Percentiles rank a stretch among this genome's conserved stretches.
These are phyloP conservation scores for Alcis repandata DNA, from an alignment of 2,888 invertebrate species.

Conservation along the genomic window DNA sequence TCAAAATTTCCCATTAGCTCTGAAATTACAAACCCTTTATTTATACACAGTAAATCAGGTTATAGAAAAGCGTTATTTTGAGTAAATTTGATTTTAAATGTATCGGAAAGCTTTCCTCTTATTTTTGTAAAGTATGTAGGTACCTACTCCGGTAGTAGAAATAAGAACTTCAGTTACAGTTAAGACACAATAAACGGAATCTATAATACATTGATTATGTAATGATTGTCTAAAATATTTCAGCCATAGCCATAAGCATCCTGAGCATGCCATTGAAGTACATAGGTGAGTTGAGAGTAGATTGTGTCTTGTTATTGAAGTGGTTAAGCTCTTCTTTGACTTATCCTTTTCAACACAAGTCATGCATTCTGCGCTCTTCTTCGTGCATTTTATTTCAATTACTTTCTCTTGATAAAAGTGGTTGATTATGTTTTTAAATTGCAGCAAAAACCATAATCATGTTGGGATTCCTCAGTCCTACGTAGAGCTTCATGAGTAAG, in stretches of 20 bases:
- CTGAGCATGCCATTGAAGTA: conserved; percentile 46
- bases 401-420: neutral
- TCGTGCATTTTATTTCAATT: neutral
- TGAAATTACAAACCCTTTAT: too few species aligned
- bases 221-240: conserved; percentile 38
- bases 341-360: neutral
- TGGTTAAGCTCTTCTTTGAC: too few species aligned
- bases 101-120: too few species aligned
- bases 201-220: neutral
- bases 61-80: too few species aligned
- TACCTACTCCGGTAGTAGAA: too few species aligned
- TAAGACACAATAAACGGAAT: neutral
- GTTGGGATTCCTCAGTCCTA: conserved; percentile 51
- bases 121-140: too few species aligned
- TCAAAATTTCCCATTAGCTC: too few species aligned
- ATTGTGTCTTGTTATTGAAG: neutral
- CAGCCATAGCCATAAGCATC: conserved; percentile 46
- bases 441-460: conserved; percentile 33
- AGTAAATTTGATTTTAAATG: too few species aligned
- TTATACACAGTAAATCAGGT: too few species aligned
- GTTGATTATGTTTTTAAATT: conserved; percentile 7
- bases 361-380: neutral
- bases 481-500: conserved; percentile 70
- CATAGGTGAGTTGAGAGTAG: conserved; percentile 49
- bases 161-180: too few species aligned